phyloP scores from a whole-genome alignment of 1,140 invertebrate genomes.

The Hyles euphorbiae region DNA sequence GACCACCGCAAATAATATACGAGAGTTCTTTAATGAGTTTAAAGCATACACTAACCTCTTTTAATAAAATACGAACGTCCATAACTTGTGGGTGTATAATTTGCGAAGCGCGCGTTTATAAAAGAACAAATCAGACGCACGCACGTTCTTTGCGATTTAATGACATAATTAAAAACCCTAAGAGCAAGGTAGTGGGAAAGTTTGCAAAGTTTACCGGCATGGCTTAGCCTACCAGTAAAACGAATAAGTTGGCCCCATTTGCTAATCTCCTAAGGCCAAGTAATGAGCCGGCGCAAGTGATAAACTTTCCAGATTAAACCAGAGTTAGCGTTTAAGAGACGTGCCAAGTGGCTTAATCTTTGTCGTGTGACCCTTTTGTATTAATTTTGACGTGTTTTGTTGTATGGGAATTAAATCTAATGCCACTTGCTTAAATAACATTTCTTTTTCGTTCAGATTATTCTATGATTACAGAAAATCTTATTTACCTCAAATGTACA shows the following conservation, averaged over 20 bases:
- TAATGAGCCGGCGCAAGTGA: conserved; percentile 42
- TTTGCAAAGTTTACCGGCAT: conserved; percentile 38
- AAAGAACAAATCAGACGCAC: conserved; percentile 58
- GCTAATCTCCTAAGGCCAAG: conserved; percentile 60
- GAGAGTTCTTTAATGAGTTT: too few relatives aligned
- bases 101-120: conserved; percentile 3
- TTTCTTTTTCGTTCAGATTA: too few relatives aligned
- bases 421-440: too few relatives aligned
- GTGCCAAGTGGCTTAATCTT: conserved; percentile 10
- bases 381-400: not conserved
- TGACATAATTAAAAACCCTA: conserved; percentile 70
- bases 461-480: too few relatives aligned
- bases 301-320: conserved; percentile 33
- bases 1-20: too few relatives aligned
- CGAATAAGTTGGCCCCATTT: conserved; percentile 48
- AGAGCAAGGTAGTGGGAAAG: conserved; percentile 34
- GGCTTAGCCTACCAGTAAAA: conserved; percentile 48
- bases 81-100: too few relatives aligned
- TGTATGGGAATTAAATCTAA: too few relatives aligned
- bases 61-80: too few relatives aligned
- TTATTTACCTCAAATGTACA: too few relatives aligned
- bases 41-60: too few relatives aligned
- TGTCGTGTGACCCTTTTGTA: conserved; percentile 1
- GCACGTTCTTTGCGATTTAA: conserved; percentile 51
- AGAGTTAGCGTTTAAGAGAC: conserved; percentile 9